Evolutionary conservation across 2,888 invertebrate species (phyloP).

Genomic region (Cerastoderma edule): DNA sequence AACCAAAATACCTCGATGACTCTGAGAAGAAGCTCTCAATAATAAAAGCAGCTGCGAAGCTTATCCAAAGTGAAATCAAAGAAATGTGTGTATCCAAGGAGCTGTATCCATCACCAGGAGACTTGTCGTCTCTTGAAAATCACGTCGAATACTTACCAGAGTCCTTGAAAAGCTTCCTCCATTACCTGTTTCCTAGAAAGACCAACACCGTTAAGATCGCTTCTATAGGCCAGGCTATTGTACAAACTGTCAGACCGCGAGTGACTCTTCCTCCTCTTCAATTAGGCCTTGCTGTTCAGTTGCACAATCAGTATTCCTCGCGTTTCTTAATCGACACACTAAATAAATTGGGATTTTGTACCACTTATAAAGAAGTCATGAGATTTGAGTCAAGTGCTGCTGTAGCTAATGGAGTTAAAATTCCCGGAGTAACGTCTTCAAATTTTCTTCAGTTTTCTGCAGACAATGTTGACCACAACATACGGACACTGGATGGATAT

Average conservation of each 20-base stretch:
- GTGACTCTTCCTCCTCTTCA: not conserved
- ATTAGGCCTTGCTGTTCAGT: not conserved
- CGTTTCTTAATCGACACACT: constrained; percentile 65
- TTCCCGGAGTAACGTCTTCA: not conserved
- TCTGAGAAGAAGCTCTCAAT: constrained; percentile 44
- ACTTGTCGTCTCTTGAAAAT: constrained; percentile 22
- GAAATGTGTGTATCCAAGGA: constrained; percentile 20
- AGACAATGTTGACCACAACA: constrained; percentile 9
- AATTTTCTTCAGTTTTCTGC: constrained; percentile 25
- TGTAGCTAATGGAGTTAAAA: not conserved
- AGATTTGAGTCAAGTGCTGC: constrained; percentile 28
- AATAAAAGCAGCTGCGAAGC: constrained; percentile 60
- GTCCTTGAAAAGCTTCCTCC: not conserved
- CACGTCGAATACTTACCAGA: constrained; percentile 54
- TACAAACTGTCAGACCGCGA: not conserved
- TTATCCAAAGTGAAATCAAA: constrained; percentile 63
- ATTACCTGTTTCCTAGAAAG: not conserved
- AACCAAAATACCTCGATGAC: constrained; percentile 17
- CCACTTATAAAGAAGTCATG: constrained; percentile 42
- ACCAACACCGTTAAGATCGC: not conserved
- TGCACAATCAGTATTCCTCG: constrained; percentile 37
- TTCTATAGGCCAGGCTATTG: not conserved
- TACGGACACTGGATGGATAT: not conserved
- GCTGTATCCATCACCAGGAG: constrained; percentile 27
- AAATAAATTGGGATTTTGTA: constrained; percentile 58